Evolutionary conservation across 2,888 invertebrate species (phyloP).

Genomic region (Mythimna albipuncta): DNA sequence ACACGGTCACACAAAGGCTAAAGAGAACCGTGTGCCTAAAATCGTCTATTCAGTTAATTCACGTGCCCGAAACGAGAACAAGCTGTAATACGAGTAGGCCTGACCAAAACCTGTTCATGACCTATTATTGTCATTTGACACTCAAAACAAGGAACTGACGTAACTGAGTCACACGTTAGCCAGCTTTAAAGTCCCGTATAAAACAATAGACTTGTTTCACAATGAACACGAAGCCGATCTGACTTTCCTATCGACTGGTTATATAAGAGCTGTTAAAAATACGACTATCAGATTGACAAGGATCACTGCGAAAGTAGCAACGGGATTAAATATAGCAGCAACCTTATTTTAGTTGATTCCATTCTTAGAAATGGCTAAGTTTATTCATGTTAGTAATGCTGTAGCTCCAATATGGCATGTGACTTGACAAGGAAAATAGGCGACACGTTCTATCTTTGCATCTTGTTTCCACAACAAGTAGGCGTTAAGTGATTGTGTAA

Average conservation of each 20-base stretch:
- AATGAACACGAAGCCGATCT: slow-evolving; percentile 62
- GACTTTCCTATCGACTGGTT: slow-evolving; percentile 68
- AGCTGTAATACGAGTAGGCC: slow-evolving; percentile 57
- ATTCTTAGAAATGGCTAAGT: slow-evolving; percentile 45
- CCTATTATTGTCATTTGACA: slow-evolving; percentile 72
- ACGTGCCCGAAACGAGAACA: slow-evolving; percentile 41
- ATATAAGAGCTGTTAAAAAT: slow-evolving; percentile 67
- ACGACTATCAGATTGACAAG: slow-evolving; percentile 49
- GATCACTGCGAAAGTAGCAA: slow-evolving; percentile 56
- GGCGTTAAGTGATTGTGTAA: slow-evolving; percentile 48
- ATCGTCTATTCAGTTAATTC: slow-evolving; percentile 47
- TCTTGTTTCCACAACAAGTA: slow-evolving; percentile 31
- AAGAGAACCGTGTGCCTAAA: slow-evolving; percentile 17
- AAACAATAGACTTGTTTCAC: slow-evolving; percentile 68
- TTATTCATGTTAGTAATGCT: slow-evolving; percentile 25
- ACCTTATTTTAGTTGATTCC: slow-evolving; percentile 47
- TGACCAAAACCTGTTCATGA: slow-evolving; percentile 71
- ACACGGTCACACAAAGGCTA: slow-evolving; percentile 12
- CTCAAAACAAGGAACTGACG: slow-evolving; percentile 75
- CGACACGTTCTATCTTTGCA: slow-evolving; percentile 35
- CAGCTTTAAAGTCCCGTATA: slow-evolving; percentile 57
- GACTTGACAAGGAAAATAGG: slow-evolving; percentile 44
- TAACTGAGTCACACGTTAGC: slow-evolving; percentile 57
- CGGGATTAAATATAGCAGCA: slow-evolving; percentile 49
- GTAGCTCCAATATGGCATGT: slow-evolving; percentile 16